Conservation (phyloP, 2,113 vertebrate species). For the Pseudorectes ferrugineus region DNA sequence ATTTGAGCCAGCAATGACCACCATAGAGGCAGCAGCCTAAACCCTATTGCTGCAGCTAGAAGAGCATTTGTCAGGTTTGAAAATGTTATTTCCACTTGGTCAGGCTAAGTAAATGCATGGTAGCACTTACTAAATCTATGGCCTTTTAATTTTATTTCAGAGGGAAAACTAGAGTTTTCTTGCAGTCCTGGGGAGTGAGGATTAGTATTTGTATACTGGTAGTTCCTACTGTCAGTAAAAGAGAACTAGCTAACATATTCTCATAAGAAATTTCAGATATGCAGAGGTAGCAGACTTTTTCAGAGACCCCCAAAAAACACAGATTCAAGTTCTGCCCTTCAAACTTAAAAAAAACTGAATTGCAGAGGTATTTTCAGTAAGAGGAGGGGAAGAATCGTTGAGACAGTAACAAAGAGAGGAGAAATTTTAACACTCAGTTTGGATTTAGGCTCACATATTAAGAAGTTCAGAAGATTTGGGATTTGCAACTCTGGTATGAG, state of each 20-base stretch:
- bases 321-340: background rate
- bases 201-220: background rate
- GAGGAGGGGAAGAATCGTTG: background rate
- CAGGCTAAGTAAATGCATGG: background rate
- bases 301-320: background rate
- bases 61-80: background rate
- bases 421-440: background rate
- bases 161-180: background rate
- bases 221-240: background rate
- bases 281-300: background rate
- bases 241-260: background rate
- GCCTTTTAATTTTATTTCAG: background rate
- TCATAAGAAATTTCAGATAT: background rate
- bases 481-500: background rate
- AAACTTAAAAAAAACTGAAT: background rate
- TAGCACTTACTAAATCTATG: background rate
- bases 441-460: background rate
- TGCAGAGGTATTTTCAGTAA: background rate
- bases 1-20: accelerated
- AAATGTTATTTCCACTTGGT: background rate
- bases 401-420: background rate
- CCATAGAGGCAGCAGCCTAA: background rate
- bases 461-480: background rate
- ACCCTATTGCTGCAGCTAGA: background rate
- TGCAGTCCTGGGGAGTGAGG: background rate